Percentiles rank a stretch among this genome's conserved stretches.
Evolutionary conservation across 37 sponge, comb jelly and placozoan species (phyloP).

Genomic region (Halisarca cf. caerulea): DNA sequence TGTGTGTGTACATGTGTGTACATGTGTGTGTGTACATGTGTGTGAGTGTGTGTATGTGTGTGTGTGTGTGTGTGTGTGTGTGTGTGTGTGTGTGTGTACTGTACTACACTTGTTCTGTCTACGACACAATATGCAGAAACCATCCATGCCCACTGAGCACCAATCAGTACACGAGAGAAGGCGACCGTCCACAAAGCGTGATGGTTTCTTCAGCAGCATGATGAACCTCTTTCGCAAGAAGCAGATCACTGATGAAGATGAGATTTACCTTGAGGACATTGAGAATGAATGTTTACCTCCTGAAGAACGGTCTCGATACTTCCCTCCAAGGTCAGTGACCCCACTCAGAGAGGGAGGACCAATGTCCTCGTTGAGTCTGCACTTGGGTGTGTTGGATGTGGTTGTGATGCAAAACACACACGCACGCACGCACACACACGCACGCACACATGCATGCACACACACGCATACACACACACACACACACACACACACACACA

Average conservation of each 20-base stretch:
- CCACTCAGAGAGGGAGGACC: too few species aligned
- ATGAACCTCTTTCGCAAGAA: background rate
- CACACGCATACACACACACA: too few species aligned
- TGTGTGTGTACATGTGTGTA: slow-evolving; percentile 2
- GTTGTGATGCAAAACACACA: too few species aligned
- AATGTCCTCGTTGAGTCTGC: too few species aligned
- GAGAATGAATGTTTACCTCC: slow-evolving; percentile 52
- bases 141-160: background rate
- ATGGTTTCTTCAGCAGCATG: background rate
- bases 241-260: slow-evolving; percentile 41
- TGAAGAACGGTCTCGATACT: slow-evolving; percentile 57
- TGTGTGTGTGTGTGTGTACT: background rate
- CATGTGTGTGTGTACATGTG: too few species aligned
- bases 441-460: too few species aligned
- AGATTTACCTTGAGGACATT: slow-evolving; percentile 79
- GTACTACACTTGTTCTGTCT: background rate
- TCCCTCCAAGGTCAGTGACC: slow-evolving; percentile 51
- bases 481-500: too few species aligned
- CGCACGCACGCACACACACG: too few species aligned
- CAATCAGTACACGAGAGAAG: background rate
- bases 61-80: slow-evolving; percentile 35
- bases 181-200: background rate
- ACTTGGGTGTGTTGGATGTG: too few species aligned
- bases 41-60: slow-evolving; percentile 25
- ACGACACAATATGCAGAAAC: background rate